phyloP scores from a whole-genome alignment of 1,140 invertebrate species.

The Drosophila sucinea region DNA sequence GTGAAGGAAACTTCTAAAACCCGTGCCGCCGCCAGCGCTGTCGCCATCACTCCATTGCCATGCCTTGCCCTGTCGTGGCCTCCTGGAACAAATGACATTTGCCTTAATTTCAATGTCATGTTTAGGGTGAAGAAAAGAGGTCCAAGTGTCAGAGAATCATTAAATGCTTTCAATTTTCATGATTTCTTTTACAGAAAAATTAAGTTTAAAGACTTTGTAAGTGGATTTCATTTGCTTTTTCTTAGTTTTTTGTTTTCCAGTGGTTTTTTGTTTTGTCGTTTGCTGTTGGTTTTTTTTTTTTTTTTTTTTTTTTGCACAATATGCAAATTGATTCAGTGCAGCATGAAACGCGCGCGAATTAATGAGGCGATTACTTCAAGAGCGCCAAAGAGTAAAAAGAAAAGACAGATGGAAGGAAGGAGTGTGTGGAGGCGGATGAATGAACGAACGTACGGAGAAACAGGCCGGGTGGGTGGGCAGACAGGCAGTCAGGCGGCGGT shows the following conservation, averaged over 20 bases:
- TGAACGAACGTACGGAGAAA: conserved; percentile 2
- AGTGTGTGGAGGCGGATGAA: conserved; percentile 14
- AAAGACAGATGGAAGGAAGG: conserved; percentile 42
- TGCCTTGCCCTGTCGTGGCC: neutral
- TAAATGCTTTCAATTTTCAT: conserved; percentile 72
- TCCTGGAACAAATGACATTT: conserved; percentile 59
- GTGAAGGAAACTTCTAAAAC: conserved; percentile 2
- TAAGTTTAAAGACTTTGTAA: conserved; percentile 80
- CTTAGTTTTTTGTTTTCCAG: conserved; percentile 9
- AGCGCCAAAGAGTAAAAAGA: conserved; percentile 38
- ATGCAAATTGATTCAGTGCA: conserved; percentile 81
- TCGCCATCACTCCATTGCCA: neutral
- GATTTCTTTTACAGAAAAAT: conserved; percentile 64
- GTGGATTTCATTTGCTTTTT: conserved; percentile 64
- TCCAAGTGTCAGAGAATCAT: conserved; percentile 52
- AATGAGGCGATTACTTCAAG: conserved; percentile 78
- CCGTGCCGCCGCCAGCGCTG: neutral
- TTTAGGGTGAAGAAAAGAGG: conserved; percentile 41
- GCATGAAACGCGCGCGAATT: conserved; percentile 77
- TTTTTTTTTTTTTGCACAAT: conserved; percentile 68
- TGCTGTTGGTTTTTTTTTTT: conserved; percentile 3
- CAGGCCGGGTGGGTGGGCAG: conserved; percentile 1
- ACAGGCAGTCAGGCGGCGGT: neutral
- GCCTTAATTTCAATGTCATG: conserved; percentile 66
- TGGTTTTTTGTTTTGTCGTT: conserved; percentile 12